Evolutionary conservation across 2,888 invertebrate species (phyloP).

Genomic region (Trilocha varians): DNA sequence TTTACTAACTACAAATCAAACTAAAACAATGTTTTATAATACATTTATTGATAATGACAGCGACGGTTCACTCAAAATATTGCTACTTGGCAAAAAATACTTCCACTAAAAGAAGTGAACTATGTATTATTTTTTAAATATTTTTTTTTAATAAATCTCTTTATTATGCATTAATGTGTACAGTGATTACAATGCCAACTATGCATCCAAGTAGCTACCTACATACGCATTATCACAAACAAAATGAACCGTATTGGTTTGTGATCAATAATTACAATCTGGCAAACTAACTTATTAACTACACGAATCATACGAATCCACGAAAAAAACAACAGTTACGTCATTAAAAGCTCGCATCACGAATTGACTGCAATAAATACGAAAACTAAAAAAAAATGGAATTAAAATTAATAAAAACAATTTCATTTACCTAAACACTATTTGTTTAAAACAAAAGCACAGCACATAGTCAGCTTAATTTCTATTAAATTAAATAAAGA

Average conservation of each 20-base stretch:
- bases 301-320: slow-evolving; percentile 43
- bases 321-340: slow-evolving; percentile 39
- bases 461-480: slow-evolving; percentile 71
- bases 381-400: slow-evolving; percentile 46
- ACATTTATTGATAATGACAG: slow-evolving; percentile 74
- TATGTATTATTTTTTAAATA: slow-evolving; percentile 62
- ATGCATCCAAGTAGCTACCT: slow-evolving; percentile 63
- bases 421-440: slow-evolving; percentile 65
- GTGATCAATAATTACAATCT: slow-evolving; percentile 53
- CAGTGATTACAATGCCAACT: slow-evolving; percentile 51
- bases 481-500: slow-evolving; percentile 61
- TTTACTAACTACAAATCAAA: slow-evolving; percentile 22
- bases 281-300: slow-evolving; percentile 53
- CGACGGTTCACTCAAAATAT: slow-evolving; percentile 66
- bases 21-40: slow-evolving; percentile 52
- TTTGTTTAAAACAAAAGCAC: slow-evolving; percentile 72
- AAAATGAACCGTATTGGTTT: slow-evolving; percentile 50
- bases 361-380: slow-evolving; percentile 66
- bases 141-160: slow-evolving; percentile 68
- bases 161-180: slow-evolving; percentile 59
- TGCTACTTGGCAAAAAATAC: slow-evolving; percentile 72
- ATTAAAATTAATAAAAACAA: slow-evolving; percentile 54
- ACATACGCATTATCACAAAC: slow-evolving; percentile 47
- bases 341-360: slow-evolving; percentile 56
- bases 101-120: slow-evolving; percentile 64